Percentiles rank a stretch among this genome's conserved stretches.
Evolutionary conservation across 2,888 invertebrate species (phyloP).

Genomic region (Dugesia japonica): DNA sequence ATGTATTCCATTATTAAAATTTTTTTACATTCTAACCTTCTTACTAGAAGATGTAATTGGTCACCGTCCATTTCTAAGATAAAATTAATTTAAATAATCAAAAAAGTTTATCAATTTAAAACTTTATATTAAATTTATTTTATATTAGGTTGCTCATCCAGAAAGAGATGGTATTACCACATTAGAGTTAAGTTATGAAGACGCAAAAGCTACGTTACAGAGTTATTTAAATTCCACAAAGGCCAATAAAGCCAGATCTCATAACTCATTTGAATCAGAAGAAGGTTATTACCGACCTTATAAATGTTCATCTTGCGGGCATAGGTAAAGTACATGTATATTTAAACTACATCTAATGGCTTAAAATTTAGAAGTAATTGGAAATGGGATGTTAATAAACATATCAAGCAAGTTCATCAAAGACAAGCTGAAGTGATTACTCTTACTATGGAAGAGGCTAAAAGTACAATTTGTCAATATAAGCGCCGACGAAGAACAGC

Average conservation of each 20-base stretch:
- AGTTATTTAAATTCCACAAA: conserved; percentile 26
- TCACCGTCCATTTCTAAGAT: no score
- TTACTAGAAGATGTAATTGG: no score
- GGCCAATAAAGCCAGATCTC: conserved; percentile 4
- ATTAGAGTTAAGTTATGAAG: conserved; percentile 41
- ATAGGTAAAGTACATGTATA: conserved; percentile 9
- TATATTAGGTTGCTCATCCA: conserved; percentile 38
- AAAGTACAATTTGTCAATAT: conserved; percentile 39
- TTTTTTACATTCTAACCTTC: no score
- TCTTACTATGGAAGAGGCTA: conserved; percentile 39
- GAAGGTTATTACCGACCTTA: conserved; percentile 57
- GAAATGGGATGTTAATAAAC: conserved; percentile 89
- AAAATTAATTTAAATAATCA: no score
- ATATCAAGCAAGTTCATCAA: conserved; percentile 56
- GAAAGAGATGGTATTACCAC: conserved; percentile 38
- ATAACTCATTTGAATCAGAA: conserved; percentile 16
- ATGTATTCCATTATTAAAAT: no score
- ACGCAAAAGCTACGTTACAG: conserved; percentile 41
- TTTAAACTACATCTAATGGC: no score
- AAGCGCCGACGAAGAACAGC: conserved; percentile 29
- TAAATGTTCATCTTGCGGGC: conserved; percentile 70
- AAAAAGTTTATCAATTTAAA: no score
- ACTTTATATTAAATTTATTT: no score
- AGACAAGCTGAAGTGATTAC: conserved; percentile 37
- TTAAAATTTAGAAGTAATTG: conserved; percentile 71